A percentile compares a stretch with the other conserved stretches of the same genome.
phyloP scores from a whole-genome alignment of 2,113 vertebrate genomes.

The Mustela lutreola region DNA sequence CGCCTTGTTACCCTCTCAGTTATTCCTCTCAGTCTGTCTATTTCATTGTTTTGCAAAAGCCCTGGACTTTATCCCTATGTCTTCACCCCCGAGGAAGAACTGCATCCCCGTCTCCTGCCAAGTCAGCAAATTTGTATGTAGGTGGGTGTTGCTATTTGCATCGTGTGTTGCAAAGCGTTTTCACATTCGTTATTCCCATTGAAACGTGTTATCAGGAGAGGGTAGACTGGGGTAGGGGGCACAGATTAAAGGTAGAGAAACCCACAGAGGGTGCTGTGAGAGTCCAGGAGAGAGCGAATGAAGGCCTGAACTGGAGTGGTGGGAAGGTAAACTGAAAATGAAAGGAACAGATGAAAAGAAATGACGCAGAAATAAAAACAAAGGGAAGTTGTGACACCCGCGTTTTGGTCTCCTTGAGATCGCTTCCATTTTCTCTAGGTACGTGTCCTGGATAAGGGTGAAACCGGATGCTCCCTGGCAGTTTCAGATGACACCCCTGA shows the following conservation, averaged over 20 bases:
- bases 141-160: neutral
- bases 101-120: neutral
- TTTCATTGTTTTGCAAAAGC: neutral
- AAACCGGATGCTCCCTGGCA: constrained; percentile 65
- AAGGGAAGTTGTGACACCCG: constrained; percentile 52
- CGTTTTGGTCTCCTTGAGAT: constrained; percentile 61
- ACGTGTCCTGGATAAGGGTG: constrained; percentile 74
- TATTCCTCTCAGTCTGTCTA: neutral
- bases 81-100: neutral
- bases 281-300: neutral
- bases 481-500: constrained; percentile 75
- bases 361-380: constrained; percentile 63
- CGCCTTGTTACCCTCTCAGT: neutral
- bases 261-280: neutral
- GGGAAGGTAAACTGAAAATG: constrained; percentile 10
- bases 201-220: neutral
- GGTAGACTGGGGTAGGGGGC: accelerated
- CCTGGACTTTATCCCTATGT: neutral
- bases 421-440: constrained; percentile 69
- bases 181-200: neutral
- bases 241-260: neutral
- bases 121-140: neutral
- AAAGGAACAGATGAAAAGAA: constrained; percentile 9
- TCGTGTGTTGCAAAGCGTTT: neutral
- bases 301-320: neutral